Conservation (phyloP, 2,113 vertebrate genomes). For the Coturnix japonica region DNA sequence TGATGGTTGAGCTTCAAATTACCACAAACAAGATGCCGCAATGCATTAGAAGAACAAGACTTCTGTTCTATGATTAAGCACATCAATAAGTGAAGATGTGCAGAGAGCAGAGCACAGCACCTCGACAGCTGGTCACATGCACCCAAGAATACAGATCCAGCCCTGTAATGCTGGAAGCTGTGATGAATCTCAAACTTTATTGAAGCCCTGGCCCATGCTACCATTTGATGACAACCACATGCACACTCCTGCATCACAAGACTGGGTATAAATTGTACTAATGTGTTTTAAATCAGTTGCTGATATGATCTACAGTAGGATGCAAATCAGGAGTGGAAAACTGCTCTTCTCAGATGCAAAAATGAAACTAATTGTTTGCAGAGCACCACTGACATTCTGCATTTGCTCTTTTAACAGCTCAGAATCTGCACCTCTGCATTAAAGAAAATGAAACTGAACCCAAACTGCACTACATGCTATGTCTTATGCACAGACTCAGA, state of each 20-base stretch:
- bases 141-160: neutral
- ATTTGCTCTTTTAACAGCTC: neutral
- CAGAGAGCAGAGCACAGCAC: neutral
- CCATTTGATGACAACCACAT: conserved; percentile 32
- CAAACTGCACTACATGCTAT: neutral
- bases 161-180: neutral
- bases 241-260: neutral
- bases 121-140: neutral
- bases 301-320: conserved; percentile 5
- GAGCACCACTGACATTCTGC: neutral
- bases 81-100: neutral
- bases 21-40: neutral
- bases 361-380: neutral
- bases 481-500: neutral
- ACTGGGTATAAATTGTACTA: neutral
- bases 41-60: neutral
- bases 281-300: conserved; percentile 27
- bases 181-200: neutral
- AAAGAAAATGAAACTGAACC: neutral
- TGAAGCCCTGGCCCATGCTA: neutral
- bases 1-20: neutral
- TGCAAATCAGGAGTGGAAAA: neutral
- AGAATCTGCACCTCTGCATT: neutral
- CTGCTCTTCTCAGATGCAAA: neutral
- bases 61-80: neutral